phyloP scores from a whole-genome alignment of 2,888 invertebrate species.

The Biston betularia region DNA sequence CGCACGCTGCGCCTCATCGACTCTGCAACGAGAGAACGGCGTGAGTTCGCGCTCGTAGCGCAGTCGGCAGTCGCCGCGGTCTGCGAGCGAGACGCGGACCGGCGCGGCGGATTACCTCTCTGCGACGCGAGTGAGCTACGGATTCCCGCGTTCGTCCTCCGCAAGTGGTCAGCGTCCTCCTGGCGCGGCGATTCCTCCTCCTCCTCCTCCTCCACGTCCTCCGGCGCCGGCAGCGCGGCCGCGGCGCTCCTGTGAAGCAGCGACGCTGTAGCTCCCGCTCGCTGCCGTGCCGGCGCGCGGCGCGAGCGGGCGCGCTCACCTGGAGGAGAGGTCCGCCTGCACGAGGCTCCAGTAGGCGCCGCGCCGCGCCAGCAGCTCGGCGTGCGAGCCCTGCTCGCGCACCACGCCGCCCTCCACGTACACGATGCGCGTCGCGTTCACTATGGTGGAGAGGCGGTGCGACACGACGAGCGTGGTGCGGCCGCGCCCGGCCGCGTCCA shows the following conservation, averaged over 20 bases:
- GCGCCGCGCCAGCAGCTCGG: constrained; percentile 87
- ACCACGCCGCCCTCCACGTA: constrained; percentile 89
- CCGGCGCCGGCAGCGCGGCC: constrained; percentile 24
- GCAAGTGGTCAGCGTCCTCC: constrained; percentile 38
- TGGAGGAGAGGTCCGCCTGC: constrained; percentile 84
- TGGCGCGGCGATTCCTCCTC: constrained; percentile 21
- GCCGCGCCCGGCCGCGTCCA: constrained; percentile 91
- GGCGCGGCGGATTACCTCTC: constrained; percentile 15
- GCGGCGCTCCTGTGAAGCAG: constrained; percentile 64
- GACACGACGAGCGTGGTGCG: constrained; percentile 91
- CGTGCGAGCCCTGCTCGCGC: constrained; percentile 90
- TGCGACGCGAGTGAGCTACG: constrained; percentile 47
- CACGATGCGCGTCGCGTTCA: constrained; percentile 89
- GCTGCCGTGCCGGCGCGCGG: not conserved
- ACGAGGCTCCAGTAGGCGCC: constrained; percentile 89
- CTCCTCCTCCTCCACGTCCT: constrained; percentile 48
- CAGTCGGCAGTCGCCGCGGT: no score
- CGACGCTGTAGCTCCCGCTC: not conserved
- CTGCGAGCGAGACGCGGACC: not conserved
- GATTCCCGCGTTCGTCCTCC: constrained; percentile 46
- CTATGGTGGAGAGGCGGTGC: constrained; percentile 89
- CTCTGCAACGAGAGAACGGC: constrained; percentile 44
- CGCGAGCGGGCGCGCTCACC: constrained; percentile 50
- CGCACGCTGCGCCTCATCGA: constrained; percentile 62
- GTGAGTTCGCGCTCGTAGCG: no score